Base-by-base conservation (phyloP, 2,797 vertebrate genomes). In the Danio choprae region DNA sequence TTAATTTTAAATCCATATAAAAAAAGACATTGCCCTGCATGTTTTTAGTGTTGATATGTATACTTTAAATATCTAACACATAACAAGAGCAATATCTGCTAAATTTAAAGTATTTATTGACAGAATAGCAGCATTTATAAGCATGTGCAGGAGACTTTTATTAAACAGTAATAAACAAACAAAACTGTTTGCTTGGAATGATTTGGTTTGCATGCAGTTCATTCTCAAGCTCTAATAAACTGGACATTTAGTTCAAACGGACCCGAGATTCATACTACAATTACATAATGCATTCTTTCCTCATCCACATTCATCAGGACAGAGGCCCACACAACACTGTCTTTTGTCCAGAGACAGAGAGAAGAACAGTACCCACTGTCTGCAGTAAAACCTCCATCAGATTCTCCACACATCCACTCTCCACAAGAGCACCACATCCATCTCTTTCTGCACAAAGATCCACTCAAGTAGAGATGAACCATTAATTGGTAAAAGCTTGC, bases 221-320 rank as follows among this genome's bases (percentile, higher is more conserved):
- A 7, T n/a, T 70, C 38, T 29, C 8, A 50, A 22, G 4, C 29
- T 29, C 56, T 6, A 41, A 70, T 41, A 12, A 40, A 58, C 50
- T 51, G 7, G 15, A 68, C 71, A 62, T 55, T 51, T 1, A 38
- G 11, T 22, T 79, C 22, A 53, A 69, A 58, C 55, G 20, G 16
- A 53, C 15, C 62, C 4, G 0, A 12, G 56, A 68, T 40, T 20
- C 46, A 18, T 67, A 69, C 71, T 69, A 20, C 16, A 40, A 75
- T 83, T 79, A 70, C 48, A 20, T 48, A 83, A 81, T 55, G 51
- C 74, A 73, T 68, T 67, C 44, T 18, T 55, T 55, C 59, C 44
- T 48, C 50, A 29, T 60, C 71, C 64, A 71, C 80, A 77, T 63
- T 70, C 50, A 82, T 46, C 43, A 46, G n/a, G 10, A 56, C 40